Percentiles rank a stretch among this genome's conserved stretches.
These are phyloP conservation scores for Orthosia cruda DNA, from an alignment of 2,888 invertebrate species.

Conservation along the genomic window DNA sequence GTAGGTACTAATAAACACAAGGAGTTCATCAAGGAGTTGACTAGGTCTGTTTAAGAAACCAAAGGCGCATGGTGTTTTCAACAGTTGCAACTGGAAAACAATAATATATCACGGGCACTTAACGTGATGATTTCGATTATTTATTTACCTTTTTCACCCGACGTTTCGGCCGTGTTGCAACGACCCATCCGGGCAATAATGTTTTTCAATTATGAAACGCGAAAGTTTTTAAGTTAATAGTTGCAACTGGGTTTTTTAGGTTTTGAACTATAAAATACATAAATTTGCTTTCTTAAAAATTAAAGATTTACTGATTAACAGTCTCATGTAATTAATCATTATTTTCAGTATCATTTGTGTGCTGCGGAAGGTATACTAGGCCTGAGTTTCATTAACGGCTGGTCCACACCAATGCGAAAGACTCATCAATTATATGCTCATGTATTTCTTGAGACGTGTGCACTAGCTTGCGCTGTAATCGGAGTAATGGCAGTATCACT, in stretches of 20 bases:
- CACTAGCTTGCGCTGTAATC: slow-evolving; percentile 61
- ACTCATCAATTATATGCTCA: slow-evolving; percentile 74
- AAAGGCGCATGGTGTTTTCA: not conserved
- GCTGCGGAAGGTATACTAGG: slow-evolving; percentile 78
- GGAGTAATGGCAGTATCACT: slow-evolving; percentile 66
- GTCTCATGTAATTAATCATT: not conserved
- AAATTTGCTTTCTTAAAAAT: not conserved
- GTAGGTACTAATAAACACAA: not conserved
- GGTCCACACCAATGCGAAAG: slow-evolving; percentile 77
- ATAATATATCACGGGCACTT: no score
- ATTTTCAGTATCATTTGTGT: slow-evolving; percentile 80
- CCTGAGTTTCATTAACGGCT: slow-evolving; percentile 79
- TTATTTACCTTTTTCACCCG: no score
- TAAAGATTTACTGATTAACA: not conserved
- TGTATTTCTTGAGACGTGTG: slow-evolving; percentile 75
- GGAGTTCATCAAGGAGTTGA: not conserved
- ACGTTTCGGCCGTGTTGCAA: no score
- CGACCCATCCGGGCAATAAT: no score
- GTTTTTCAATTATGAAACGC: no score
- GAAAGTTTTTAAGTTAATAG: no score
- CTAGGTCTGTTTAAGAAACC: not conserved
- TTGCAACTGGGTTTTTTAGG: not conserved
- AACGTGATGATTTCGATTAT: no score
- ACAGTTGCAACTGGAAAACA: not conserved
- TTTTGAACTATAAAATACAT: not conserved